Base-by-base conservation (phyloP, 2,888 invertebrate genomes). In the Cynaeus angustus region DNA sequence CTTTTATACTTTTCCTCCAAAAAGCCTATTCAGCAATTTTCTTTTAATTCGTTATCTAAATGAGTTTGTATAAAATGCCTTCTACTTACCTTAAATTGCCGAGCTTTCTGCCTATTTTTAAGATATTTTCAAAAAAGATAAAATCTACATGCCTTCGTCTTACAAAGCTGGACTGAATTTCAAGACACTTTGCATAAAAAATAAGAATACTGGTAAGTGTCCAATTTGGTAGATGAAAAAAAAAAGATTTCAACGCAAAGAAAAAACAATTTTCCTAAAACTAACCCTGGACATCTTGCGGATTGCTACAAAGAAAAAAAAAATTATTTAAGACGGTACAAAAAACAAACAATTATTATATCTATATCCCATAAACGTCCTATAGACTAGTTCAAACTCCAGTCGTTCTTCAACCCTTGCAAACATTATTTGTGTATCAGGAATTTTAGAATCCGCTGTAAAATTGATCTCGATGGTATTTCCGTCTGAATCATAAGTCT, bases 391-490 rank as follows among this genome's bases (percentile, higher is more conserved):
- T 53, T 53, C 53, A 53, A 53, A 53, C 3, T 10, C 33, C 14
- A 8, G 33, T 53, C 53, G 33, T 53, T 53, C 9, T 37, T n/a
- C 53, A 53, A 13, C 10, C 30, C 8, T 53, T 37, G 4, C 3
- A 53, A 53, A 53, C 53, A 53, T 53, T 37, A 53, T n/a, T 53
- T 53, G 53, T 14, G 53, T 53, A 33, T 33, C 13, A 1, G 50
- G 53, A 33, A 13, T 0, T 53, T 33, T 13, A 16, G 53, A 53
- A 12, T 33, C n/a, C 4, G 14, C 7, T 53, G 16, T 53, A 37
- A 53, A 53, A 8, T 53, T 53, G 33, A 53, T 53, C 53, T 53
- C 53, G 6, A 53, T 30, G 33, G 53, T 53, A 33, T 53, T 37
- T 7, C 33, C 33, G 5, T 53, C 53, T 10, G 53, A 53, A 13